These are phyloP conservation scores for Pangasius mekongensis DNA, from an alignment of 2,797 vertebrate species.

Conservation along the genomic window DNA sequence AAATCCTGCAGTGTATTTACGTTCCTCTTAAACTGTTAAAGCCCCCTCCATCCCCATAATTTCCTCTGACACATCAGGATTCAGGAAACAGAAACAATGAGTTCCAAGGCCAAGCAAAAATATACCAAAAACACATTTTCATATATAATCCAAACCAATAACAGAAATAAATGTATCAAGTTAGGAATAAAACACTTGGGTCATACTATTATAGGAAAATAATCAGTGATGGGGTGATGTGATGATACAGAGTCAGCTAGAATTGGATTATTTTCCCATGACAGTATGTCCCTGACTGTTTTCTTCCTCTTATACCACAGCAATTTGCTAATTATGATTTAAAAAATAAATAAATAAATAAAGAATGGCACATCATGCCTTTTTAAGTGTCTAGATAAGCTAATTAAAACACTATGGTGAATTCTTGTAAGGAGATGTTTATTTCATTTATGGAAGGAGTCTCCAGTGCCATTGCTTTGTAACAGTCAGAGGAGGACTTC, in stretches of 20 bases:
- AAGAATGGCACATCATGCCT: neutral
- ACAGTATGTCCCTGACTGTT: neutral
- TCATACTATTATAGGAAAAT: neutral
- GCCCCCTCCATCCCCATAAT: neutral
- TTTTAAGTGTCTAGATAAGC: neutral
- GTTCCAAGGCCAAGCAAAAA: neutral
- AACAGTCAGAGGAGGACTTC: neutral
- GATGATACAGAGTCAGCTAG: neutral
- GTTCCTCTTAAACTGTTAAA: neutral
- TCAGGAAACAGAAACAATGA: neutral
- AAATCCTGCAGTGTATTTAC: slow-evolving; percentile 2
- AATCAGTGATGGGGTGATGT: neutral
- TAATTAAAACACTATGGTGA: neutral
- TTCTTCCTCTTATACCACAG: neutral
- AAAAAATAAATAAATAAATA: neutral
- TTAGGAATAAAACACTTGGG: neutral
- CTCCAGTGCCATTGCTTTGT: neutral
- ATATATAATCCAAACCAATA: neutral
- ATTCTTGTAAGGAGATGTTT: neutral
- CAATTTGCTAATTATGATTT: neutral
- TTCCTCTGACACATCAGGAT: neutral
- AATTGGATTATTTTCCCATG: neutral
- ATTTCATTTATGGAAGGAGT: neutral
- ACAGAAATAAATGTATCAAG: neutral
- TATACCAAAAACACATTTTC: neutral